Base-by-base conservation (phyloP, 1,140 invertebrate genomes). In the Samia ricini region DNA sequence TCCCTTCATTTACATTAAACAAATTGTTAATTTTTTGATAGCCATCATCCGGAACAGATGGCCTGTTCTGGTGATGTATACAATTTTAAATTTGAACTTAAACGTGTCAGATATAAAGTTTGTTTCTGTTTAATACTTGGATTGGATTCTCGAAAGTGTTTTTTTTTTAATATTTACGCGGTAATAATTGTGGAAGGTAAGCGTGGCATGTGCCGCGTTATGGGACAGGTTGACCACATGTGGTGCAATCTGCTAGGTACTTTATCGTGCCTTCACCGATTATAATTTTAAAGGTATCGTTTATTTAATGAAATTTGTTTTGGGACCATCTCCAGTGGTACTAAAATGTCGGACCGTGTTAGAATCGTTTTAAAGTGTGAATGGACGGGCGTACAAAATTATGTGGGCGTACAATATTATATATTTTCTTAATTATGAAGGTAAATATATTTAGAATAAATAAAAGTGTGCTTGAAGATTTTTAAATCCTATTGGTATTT, bases 21-120 rank as follows among this genome's bases (percentile, higher is more conserved):
- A 90, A 90, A 90, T 90, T 90, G 85, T 88, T 88, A 88, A 90
- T 90, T 90, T 87, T 85, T 88, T 77, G 87, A 90, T 90, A 90
- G 79, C 82, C 81, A 90, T 88, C 85, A 81, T 85, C 84, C 81
- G 85, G 80, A 83, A 88, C 87, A 90, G 85, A 88, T 90, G 87
- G 83, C 77, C 64, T 12, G 33, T 0, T 42, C 33, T 42, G 33
- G 33, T 42, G 56, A 57, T 69, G 63, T 69, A 68, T 20, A 22
- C 71, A 62, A 21, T 52, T 23, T 52, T 23, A 19, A 19, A 74
- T 68, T 67, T 61, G 60, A 67, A 36, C 60, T 66, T 61, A 68
- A 60, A 51, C 2, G 6, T 0, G 6, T 24, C 51, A 7, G 10
- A 3, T 1, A 19, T 61, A 71, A 59, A 52, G 59, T 64, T 68